Percentiles rank a stretch among this genome's conserved stretches.
These are phyloP conservation scores for Callinectes sapidus DNA, from an alignment of 2,888 invertebrate genomes.

Conservation along the genomic window DNA sequence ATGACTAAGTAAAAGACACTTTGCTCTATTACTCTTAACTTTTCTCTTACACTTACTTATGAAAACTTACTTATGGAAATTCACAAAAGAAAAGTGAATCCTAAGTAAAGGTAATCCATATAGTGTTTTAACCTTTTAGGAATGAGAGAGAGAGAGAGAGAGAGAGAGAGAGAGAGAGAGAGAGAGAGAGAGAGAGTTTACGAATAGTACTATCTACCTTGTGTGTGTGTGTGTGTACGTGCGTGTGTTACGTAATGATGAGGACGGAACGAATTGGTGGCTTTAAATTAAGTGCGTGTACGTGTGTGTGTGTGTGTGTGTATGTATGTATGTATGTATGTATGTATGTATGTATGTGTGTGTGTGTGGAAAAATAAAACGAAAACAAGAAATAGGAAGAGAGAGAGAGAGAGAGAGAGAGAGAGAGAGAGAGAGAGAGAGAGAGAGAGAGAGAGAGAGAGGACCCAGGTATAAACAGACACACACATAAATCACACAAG, in stretches of 20 bases:
- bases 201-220: background rate
- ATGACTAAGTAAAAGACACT: no score
- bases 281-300: background rate
- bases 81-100: no score
- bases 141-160: constrained; percentile 16
- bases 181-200: background rate
- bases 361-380: background rate
- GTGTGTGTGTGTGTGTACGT: constrained; percentile 5
- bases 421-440: background rate
- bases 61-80: no score
- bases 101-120: no score
- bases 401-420: constrained; percentile 15
- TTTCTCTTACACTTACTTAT: no score
- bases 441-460: constrained; percentile 15
- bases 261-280: constrained; percentile 11
- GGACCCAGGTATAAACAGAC: background rate
- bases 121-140: no score
- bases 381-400: background rate
- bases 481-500: background rate
- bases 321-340: background rate
- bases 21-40: no score
- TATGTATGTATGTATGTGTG: background rate
- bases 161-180: background rate
- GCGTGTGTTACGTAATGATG: background rate
- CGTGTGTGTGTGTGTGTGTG: background rate